Conservation (phyloP, 2,888 invertebrate species). For the Mythimna albipuncta region DNA sequence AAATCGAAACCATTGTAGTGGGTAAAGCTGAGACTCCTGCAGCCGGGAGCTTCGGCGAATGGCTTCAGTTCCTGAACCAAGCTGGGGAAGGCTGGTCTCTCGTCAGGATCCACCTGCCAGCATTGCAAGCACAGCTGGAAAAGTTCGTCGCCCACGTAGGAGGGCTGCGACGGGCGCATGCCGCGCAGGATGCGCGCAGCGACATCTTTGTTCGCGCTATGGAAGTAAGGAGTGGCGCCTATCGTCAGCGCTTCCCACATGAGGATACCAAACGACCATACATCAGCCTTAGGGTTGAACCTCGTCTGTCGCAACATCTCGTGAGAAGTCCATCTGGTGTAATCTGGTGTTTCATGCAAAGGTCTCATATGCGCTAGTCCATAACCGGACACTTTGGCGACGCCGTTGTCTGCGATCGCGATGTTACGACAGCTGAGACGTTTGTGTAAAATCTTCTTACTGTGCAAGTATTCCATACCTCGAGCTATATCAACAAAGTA, state of each 20-base stretch:
- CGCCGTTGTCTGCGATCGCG: conserved; percentile 91
- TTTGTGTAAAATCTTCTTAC: conserved; percentile 93
- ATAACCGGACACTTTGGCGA: conserved; percentile 94
- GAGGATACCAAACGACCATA: conserved; percentile 96
- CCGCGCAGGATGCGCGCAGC: conserved; percentile 93
- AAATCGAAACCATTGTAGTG: conserved; percentile 86
- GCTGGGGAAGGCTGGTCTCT: conserved; percentile 93
- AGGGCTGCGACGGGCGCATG: conserved; percentile 93
- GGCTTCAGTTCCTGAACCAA: conserved; percentile 87
- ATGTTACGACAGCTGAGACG: conserved; percentile 94
- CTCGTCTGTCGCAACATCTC: conserved; percentile 94
- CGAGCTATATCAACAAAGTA: conserved; percentile 92
- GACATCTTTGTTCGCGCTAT: conserved; percentile 92
- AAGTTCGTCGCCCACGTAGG: conserved; percentile 94
- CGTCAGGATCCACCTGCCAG: conserved; percentile 96
- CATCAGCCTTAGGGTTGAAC: conserved; percentile 93
- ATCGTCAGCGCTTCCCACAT: conserved; percentile 96
- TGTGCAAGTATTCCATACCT: conserved; percentile 93
- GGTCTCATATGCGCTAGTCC: conserved; percentile 93
- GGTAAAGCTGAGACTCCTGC: conserved; percentile 84
- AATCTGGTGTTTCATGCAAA: conserved; percentile 92
- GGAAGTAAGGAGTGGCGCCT: conserved; percentile 95
- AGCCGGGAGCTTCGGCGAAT: conserved; percentile 78
- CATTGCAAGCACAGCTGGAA: conserved; percentile 96
- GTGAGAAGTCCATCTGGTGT: conserved; percentile 94